phyloP scores from a whole-genome alignment of 1,140 invertebrate genomes.

The Limonius californicus region DNA sequence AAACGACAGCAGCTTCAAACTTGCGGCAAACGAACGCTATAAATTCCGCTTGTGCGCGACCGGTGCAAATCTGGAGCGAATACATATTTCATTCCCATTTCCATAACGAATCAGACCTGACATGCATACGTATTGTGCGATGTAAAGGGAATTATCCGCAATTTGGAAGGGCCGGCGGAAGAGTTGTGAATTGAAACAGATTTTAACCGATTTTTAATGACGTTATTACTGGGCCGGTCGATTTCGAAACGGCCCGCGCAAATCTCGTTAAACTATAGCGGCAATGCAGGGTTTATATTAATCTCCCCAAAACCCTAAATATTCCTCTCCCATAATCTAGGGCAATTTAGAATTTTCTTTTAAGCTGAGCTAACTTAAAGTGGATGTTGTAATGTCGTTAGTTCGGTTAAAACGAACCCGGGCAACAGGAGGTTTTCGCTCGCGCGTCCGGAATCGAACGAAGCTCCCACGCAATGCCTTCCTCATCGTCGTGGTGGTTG shows the following conservation, averaged over 20 bases:
- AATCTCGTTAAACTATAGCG: no score
- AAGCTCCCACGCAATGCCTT: no score
- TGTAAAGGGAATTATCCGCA: conserved; percentile 2
- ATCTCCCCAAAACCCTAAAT: neutral
- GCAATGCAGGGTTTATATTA: neutral
- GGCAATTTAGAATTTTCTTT: neutral
- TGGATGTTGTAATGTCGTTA: conserved; percentile 3
- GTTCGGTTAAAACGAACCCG: neutral
- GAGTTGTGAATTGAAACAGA: neutral
- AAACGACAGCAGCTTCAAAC: conserved; percentile 18
- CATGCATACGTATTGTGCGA: conserved; percentile 20
- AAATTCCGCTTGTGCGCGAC: conserved; percentile 22
- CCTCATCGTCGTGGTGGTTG: neutral
- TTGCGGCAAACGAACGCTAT: conserved; percentile 22
- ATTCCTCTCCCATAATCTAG: neutral
- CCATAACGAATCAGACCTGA: conserved; percentile 26
- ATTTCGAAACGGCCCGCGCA: neutral
- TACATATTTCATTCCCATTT: conserved; percentile 26
- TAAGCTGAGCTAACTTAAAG: neutral
- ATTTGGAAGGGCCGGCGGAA: neutral
- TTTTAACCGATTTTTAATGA: conserved; percentile 7
- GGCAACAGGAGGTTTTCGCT: conserved; percentile 5
- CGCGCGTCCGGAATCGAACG: no score
- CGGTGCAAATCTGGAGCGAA: conserved; percentile 22
- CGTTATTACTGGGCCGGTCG: neutral